Base-by-base conservation (phyloP, 2,113 vertebrate genomes). In the Pagrus major region DNA sequence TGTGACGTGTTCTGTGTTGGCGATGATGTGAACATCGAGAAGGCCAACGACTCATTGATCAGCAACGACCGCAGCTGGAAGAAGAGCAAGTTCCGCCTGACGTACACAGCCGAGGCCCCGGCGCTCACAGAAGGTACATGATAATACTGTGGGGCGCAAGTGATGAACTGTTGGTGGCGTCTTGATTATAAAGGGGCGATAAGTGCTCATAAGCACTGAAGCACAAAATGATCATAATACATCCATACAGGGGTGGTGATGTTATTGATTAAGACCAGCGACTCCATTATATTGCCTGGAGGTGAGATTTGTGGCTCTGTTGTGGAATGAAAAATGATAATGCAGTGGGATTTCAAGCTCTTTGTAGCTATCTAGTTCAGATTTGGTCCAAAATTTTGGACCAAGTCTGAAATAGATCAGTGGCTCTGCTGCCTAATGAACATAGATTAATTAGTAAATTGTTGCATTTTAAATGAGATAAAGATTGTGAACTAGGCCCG, bases 41-140 rank as follows among this genome's bases (percentile, higher is more conserved):
- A 99, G 81, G 98, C 98, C 0, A 97, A 99, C 83, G 95, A 99
- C 91, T 98, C 97, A 8, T 90, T 99, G 86, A 99, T 99, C 93
- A 99, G 96, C 93, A 99, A 99, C 0, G 97, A 99, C 93, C 97
- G 97, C 74, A 99, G 97, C 95, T 99, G 98, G 98, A 99, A 99
- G 89, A 97, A 98, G 88, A 97, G 95, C 96, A 99, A 98, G 83
- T 99, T 98, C 92, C 97, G 98, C 11, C 86, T 99, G 80, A 97
- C 96, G 8, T 98, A 97, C 0, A 95, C 96, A 25, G 96, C 96
- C 0, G 97, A 98, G 86, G 97, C 98, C 0, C 97, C 97, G 0
- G 95, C 95, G 6, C 95, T 99, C 46, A 97, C 97, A 0, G 96
- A 97, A 94, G 98, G 98, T 98, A 92, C 5, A 6, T 25, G 3